Conservation (phyloP, 2,888 invertebrate species). For the Andrena marginata region DNA sequence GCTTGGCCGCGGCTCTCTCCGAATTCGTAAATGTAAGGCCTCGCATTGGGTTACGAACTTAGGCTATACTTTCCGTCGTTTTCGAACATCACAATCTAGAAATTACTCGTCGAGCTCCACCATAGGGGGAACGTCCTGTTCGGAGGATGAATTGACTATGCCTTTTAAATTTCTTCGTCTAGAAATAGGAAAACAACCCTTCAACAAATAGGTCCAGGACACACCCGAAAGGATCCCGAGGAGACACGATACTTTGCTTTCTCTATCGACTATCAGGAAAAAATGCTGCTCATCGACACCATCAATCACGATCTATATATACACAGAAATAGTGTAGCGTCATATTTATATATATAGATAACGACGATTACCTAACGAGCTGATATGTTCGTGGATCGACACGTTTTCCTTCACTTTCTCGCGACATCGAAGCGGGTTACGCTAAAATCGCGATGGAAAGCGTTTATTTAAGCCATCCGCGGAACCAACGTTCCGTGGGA, state of each 20-base stretch:
- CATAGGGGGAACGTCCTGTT: slow-evolving; percentile 11
- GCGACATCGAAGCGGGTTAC: slow-evolving; percentile 39
- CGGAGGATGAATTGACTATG: slow-evolving; percentile 48
- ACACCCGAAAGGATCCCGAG: slow-evolving; percentile 41
- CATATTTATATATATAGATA: slow-evolving; percentile 25
- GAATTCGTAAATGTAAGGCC: slow-evolving; percentile 72
- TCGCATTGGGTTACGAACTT: slow-evolving; percentile 69
- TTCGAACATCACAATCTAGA: slow-evolving; percentile 65
- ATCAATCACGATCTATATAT: slow-evolving; percentile 42
- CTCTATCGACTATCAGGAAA: slow-evolving; percentile 30
- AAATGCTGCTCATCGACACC: slow-evolving; percentile 10
- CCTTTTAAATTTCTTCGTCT: not conserved
- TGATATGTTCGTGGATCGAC: slow-evolving; percentile 56
- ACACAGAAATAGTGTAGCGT: slow-evolving; percentile 9
- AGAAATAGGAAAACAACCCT: slow-evolving; percentile 24
- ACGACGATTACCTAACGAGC: slow-evolving; percentile 47
- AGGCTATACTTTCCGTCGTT: slow-evolving; percentile 71
- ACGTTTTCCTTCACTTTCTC: slow-evolving; percentile 7
- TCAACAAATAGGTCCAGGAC: slow-evolving; percentile 31
- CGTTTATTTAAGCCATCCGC: slow-evolving; percentile 38
- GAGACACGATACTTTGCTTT: slow-evolving; percentile 25
- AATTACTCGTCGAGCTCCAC: slow-evolving; percentile 30
- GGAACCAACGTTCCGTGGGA: not conserved
- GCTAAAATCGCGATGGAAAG: slow-evolving; percentile 40
- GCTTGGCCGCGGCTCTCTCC: slow-evolving; percentile 33